Percentiles rank a stretch among this genome's conserved stretches.
Evolutionary conservation across 2,888 invertebrate genomes (phyloP).

Genomic region (Ochropleura plecta): DNA sequence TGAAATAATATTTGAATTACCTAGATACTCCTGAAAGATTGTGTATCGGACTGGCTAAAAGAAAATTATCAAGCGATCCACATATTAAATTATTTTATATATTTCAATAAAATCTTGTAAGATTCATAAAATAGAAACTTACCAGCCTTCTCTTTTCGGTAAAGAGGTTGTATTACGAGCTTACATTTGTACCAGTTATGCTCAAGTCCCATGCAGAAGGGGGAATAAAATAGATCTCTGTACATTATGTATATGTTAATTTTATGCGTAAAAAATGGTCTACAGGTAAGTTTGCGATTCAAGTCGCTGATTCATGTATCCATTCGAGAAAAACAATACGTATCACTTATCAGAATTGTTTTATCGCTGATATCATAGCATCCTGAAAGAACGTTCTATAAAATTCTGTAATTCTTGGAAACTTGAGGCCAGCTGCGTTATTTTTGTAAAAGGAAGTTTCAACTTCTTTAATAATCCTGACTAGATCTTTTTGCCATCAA

Average conservation of each 20-base stretch:
- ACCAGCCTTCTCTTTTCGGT: not conserved
- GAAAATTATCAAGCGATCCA: not conserved
- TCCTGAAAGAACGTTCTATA: conserved; percentile 7
- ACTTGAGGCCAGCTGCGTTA: not conserved
- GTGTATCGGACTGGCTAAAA: not conserved
- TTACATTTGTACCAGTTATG: not conserved
- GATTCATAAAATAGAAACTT: not conserved
- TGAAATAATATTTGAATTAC: not conserved
- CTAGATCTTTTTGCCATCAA: not conserved
- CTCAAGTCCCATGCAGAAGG: not conserved
- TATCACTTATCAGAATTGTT: not conserved
- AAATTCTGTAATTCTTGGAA: conserved; percentile 24
- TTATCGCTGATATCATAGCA: conserved; percentile 22
- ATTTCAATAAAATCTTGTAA: not conserved
- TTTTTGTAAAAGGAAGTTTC: not conserved
- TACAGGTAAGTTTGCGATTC: not conserved
- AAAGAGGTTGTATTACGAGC: not conserved
- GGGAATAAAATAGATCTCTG: not conserved
- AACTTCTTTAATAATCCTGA: not conserved
- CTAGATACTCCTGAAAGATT: not conserved
- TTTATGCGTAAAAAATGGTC: conserved; percentile 3
- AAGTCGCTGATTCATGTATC: conserved; percentile 26
- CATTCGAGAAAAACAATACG: conserved; percentile 10
- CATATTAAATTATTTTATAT: not conserved
- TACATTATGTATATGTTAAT: not conserved